Percentiles rank a stretch among this genome's conserved stretches.
Evolutionary conservation across 2,113 vertebrate genomes (phyloP).

Genomic region (Pangasianodon gigas): DNA sequence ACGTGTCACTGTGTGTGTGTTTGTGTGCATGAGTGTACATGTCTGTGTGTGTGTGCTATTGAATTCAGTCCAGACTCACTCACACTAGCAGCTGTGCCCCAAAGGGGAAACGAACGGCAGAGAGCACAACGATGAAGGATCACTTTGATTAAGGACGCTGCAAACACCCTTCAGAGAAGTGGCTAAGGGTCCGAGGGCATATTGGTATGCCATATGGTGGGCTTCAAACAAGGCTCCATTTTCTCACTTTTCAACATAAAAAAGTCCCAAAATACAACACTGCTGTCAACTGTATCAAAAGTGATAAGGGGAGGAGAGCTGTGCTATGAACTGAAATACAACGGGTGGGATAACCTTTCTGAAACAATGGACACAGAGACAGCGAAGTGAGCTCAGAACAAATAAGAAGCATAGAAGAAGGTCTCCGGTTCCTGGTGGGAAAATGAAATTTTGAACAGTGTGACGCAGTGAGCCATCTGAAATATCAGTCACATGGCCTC

Average conservation of each 20-base stretch:
- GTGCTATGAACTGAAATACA: constrained; percentile 11
- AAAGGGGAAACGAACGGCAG: constrained; percentile 54
- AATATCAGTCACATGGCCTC: neutral
- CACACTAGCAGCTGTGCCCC: constrained; percentile 64
- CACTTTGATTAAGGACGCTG: constrained; percentile 68
- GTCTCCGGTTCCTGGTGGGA: neutral
- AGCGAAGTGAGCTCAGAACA: neutral
- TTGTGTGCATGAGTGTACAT: constrained; percentile 24
- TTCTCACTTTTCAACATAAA: constrained; percentile 48
- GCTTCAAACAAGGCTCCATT: constrained; percentile 56
- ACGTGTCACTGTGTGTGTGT: neutral
- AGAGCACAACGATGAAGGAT: constrained; percentile 66
- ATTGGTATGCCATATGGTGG: constrained; percentile 70
- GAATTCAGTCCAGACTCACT: constrained; percentile 63
- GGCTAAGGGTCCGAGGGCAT: constrained; percentile 52
- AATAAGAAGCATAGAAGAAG: neutral
- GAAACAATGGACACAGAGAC: constrained; percentile 32
- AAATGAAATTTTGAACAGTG: neutral
- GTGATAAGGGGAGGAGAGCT: neutral
- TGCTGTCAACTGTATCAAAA: constrained; percentile 26
- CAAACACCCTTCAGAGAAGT: constrained; percentile 56
- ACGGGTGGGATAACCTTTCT: neutral
- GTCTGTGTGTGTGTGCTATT: constrained; percentile 24
- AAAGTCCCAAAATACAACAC: neutral
- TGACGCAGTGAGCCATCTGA: neutral